Evolutionary conservation across 1,140 invertebrate genomes (phyloP).

Genomic region (Drosophila truncata): DNA sequence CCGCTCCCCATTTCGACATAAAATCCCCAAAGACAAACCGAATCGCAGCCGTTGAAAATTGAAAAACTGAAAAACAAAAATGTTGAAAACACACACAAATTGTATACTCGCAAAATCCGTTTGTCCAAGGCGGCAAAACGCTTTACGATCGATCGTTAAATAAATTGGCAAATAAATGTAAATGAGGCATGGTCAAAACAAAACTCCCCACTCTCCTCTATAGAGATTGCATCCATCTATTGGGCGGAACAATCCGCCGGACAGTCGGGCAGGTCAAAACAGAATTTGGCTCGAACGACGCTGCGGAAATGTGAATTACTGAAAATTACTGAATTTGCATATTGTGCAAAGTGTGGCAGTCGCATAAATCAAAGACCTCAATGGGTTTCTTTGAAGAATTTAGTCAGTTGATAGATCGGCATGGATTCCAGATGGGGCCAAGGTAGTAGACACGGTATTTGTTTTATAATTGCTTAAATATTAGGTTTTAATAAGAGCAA

Average conservation of each 20-base stretch:
- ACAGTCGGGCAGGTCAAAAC: constrained; percentile 44
- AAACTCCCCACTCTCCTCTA: constrained; percentile 32
- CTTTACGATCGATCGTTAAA: constrained; percentile 84
- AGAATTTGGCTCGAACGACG: constrained; percentile 13
- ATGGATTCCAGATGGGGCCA: constrained; percentile 20
- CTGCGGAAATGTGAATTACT: constrained; percentile 39
- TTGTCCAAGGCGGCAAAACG: constrained; percentile 54
- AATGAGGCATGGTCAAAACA: constrained; percentile 79
- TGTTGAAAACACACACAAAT: constrained; percentile 6
- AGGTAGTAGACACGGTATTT: not conserved
- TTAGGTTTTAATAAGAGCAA: not conserved
- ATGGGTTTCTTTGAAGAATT: constrained; percentile 40
- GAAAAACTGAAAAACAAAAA: constrained; percentile 30
- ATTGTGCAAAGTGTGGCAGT: constrained; percentile 24
- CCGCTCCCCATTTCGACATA: constrained; percentile 43
- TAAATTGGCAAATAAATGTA: constrained; percentile 81
- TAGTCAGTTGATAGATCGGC: constrained; percentile 2
- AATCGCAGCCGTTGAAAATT: constrained; percentile 17
- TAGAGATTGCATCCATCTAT: constrained; percentile 11
- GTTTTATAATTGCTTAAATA: not conserved
- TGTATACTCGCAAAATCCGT: constrained; percentile 12
- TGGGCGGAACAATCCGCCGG: constrained; percentile 35
- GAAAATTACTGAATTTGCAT: constrained; percentile 37
- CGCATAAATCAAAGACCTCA: constrained; percentile 35
- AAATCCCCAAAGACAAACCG: constrained; percentile 41